Base-by-base conservation (phyloP, 2,888 invertebrate species). In the Apodemia zela region DNA sequence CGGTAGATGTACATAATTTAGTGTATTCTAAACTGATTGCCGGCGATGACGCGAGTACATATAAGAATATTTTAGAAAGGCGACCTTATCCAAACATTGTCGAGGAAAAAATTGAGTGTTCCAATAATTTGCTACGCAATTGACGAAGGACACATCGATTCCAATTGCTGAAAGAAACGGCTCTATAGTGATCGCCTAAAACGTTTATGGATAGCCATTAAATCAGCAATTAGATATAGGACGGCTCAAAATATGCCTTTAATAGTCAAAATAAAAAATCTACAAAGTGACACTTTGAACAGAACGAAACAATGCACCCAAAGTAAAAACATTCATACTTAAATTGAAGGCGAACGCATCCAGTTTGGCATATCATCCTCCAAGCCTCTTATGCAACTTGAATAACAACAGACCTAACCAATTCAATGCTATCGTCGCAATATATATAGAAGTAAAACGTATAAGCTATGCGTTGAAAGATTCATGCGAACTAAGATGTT, bases 21-120 rank as follows among this genome's bases (percentile, higher is more conserved):
- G 65, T 69, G 25, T 69, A 69, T 49, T 42, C 45, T 13, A 64
- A 18, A 42, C 17, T 69, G 17, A 63, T 69, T 21, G 62, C 65
- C 18, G 67, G n/a, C n/a, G n/a, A n/a, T n/a, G n/a, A 69, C 38
- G 61, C 69, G 0, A 65, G 66, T 17, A 66, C 63, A 15, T 60
- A 63, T 18, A 54, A 38, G 33, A 61, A n/a, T 13, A 54, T 35
- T 18, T 54, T 54, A 18, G 59, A 59, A 17, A 59, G 33, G 4
- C 25, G 35, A 51, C 49, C 61, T 2, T 61, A 61, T 47, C 47
- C 18, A 8, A 45, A 25, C n/a, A 10, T 49, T 5, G 8, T n/a
- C 6, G 47, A 49, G 25, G 13, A 47, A 33, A 61, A 61, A 61
- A 61, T 61, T 15, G 47, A 61, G 47, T 61, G 61, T n/a, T 49